A percentile compares a stretch with the other conserved stretches of the same genome.
Conservation (phyloP, 2,888 invertebrate species). For the Amiota communis region DNA sequence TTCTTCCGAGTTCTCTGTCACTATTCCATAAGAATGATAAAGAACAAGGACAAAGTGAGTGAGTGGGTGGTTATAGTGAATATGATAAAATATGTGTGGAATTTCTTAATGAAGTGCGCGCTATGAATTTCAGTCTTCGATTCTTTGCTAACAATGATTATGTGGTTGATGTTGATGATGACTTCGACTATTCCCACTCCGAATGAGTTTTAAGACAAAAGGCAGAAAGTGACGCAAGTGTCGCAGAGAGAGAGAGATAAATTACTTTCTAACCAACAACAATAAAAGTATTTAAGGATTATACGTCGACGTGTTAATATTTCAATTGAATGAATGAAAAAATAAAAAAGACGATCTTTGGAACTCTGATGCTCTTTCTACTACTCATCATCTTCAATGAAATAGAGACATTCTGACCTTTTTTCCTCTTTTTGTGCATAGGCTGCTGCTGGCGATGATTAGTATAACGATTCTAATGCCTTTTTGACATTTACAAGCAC, state of each 20-base stretch:
- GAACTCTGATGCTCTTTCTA: no score
- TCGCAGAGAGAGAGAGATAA: not conserved
- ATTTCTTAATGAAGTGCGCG: slow-evolving; percentile 64
- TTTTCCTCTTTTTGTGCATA: not conserved
- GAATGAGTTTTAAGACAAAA: not conserved
- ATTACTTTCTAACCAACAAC: not conserved
- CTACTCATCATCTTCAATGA: slow-evolving; percentile 20
- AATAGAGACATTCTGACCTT: slow-evolving; percentile 47
- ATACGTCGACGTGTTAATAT: slow-evolving; percentile 60
- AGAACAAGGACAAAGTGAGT: no score
- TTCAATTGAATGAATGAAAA: slow-evolving; percentile 51
- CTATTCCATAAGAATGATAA: no score
- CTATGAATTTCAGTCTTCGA: slow-evolving; percentile 8
- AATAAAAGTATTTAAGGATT: slow-evolving; percentile 39
- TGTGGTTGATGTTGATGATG: not conserved
- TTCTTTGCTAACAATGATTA: not conserved
- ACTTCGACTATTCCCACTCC: not conserved
- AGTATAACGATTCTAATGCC: not conserved
- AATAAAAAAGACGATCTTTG: slow-evolving; percentile 45
- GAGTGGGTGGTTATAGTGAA: slow-evolving; percentile 13
- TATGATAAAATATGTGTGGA: slow-evolving; percentile 56
- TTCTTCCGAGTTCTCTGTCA: not conserved
- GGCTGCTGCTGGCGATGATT: no score
- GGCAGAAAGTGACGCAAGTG: slow-evolving; percentile 16
- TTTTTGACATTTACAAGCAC: slow-evolving; percentile 29